Evolutionary conservation across 2,797 vertebrate genomes (phyloP), one percentile per base, ranked within the genome.

Genomic region (Gymnoscopelus braueri): DNA sequence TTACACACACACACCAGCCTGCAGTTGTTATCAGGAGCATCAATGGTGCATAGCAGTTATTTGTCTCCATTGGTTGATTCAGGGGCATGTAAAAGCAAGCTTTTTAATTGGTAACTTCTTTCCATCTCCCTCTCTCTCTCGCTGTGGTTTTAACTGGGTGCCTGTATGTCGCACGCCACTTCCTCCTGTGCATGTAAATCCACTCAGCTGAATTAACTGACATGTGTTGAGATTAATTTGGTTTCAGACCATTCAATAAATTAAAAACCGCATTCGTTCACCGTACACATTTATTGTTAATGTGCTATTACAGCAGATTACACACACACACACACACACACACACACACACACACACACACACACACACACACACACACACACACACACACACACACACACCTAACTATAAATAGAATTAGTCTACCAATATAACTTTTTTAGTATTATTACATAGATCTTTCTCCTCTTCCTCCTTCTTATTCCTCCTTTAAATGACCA

Each of bases 51-150:
- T 24, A 48, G 68, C 63, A 55, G 65, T 73, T 80, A 76, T 81
- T 81, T 57, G 71, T 72, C 66, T 26, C n/a, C 19, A 63, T 6
- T 6, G 14, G 48, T n/a, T 79, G 69, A 72, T 55, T 65, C 51
- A 67, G 49, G 6, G 5, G 24, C 50, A 53, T 78, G 65, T 68
- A 78, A 72, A 72, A 23, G 49, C 54, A 65, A 69, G 60, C 66
- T 77, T 87, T 88, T 81, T 79, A 84, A 88, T 84, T 83, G 75
- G 72, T 80, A 81, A 80, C 78, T 75, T 76, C 78, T 75, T 76
- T 75, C 74, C 77, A 73, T 70, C 44, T 48, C 39, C 44, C 14
- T 58, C 65, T 0, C 15, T 74, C 60, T 61, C 67, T 26, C 24
- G 35, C 8, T 52, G 13, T 58, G 49, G 35, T n/a, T 29, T 56